Conservation (phyloP, 2,888 invertebrate species). For the Leptarthrus brevirostris region DNA sequence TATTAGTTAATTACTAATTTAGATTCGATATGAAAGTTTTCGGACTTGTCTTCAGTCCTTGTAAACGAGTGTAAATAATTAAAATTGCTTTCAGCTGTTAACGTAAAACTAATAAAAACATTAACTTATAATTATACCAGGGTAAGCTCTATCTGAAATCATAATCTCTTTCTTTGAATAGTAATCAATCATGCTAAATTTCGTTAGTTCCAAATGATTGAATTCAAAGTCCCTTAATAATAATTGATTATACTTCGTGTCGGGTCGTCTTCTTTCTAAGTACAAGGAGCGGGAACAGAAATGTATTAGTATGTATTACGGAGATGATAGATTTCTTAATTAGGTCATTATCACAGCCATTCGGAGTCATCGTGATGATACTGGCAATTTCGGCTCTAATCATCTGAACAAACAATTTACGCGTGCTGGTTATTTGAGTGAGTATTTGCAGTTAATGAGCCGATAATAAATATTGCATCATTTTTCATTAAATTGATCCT, state of each 20-base stretch:
- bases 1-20: too few species aligned
- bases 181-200: constrained; percentile 34
- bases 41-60: too few species aligned
- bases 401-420: constrained; percentile 3
- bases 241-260: constrained; percentile 22
- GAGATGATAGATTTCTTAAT: constrained; percentile 31
- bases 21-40: too few species aligned
- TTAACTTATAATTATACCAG: not conserved
- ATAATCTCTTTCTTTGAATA: not conserved
- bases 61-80: too few species aligned
- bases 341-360: constrained; percentile 30
- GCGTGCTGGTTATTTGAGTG: not conserved
- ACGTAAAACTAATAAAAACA: not conserved
- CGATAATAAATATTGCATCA: not conserved
- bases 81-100: too few species aligned
- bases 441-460: not conserved
- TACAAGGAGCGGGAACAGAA: not conserved
- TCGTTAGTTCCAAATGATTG: constrained; percentile 24
- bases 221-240: constrained; percentile 18
- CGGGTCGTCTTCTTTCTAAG: not conserved
- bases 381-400: not conserved
- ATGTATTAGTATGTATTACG: constrained; percentile 19
- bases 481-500: not conserved
- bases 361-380: constrained; percentile 7
- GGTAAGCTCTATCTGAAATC: not conserved